Conservation (phyloP, 1,140 invertebrate genomes). For the Hydropsyche tenuis region DNA sequence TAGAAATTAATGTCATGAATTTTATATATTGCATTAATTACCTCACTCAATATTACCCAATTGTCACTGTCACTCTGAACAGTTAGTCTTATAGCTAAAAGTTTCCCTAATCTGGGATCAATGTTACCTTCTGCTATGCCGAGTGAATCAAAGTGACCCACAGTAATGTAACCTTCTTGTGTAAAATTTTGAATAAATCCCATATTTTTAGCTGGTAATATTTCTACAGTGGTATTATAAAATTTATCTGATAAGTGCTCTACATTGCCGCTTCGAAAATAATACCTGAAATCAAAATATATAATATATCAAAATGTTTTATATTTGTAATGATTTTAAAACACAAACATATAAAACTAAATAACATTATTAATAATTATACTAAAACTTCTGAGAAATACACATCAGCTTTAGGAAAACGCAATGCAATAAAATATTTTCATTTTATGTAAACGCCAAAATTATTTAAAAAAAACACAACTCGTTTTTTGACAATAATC, state of each 20-base stretch:
- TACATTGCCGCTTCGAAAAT: conserved; percentile 89
- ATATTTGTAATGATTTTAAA: no score
- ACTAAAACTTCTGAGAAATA: no score
- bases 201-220: conserved; percentile 68
- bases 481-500: no score
- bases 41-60: conserved; percentile 91
- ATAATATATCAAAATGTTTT: no score
- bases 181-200: conserved; percentile 63
- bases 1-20: background rate
- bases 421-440: no score
- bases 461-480: no score
- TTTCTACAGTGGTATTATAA: conserved; percentile 88
- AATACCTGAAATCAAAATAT: conserved; percentile 68
- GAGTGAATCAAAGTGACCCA: conserved; percentile 79
- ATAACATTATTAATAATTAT: conserved; percentile 1
- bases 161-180: conserved; percentile 73
- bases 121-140: conserved; percentile 80
- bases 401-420: no score
- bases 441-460: no score
- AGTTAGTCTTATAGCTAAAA: conserved; percentile 75
- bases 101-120: conserved; percentile 70
- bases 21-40: conserved; percentile 57
- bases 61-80: conserved; percentile 84
- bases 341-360: background rate
- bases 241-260: conserved; percentile 92